Evolutionary conservation across 64 coral and sea anemone genomes (phyloP).

Genomic region (Acropora tenuis): DNA sequence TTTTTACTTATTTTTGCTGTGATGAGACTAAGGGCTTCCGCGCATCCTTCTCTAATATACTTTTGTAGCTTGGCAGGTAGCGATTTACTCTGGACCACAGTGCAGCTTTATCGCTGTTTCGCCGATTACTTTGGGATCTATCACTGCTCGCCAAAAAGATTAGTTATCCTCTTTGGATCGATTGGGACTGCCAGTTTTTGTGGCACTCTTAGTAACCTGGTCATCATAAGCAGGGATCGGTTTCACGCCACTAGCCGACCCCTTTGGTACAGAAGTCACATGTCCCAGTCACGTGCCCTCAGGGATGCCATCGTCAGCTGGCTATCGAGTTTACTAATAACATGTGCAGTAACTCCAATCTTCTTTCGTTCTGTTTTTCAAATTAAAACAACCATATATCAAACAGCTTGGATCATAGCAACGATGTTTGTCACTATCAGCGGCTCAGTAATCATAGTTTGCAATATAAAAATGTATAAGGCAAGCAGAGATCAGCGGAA

Average conservation of each 20-base stretch:
- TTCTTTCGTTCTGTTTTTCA: too few relatives aligned
- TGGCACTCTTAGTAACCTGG: background rate
- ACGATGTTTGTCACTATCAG: too few relatives aligned
- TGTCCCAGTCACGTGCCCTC: background rate
- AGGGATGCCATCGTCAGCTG: background rate
- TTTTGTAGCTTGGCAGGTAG: background rate
- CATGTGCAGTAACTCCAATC: too few relatives aligned
- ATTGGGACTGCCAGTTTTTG: background rate
- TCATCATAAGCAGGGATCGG: background rate
- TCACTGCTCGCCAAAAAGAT: background rate
- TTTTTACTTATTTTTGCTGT: too few relatives aligned
- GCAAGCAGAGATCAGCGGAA: too few relatives aligned
- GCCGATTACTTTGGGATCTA: background rate
- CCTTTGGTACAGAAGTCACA: background rate
- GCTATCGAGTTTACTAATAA: background rate
- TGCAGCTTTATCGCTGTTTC: background rate
- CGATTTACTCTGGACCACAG: background rate
- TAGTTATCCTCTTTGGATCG: too few relatives aligned
- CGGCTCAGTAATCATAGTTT: too few relatives aligned
- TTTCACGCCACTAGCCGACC: background rate
- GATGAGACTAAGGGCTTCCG: too few relatives aligned
- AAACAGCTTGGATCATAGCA: too few relatives aligned
- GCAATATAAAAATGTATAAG: too few relatives aligned
- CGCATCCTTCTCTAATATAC: background rate
- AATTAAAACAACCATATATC: too few relatives aligned